phyloP scores from a whole-genome alignment of 1,140 invertebrate genomes.

The Drosophila equinoxialis region DNA sequence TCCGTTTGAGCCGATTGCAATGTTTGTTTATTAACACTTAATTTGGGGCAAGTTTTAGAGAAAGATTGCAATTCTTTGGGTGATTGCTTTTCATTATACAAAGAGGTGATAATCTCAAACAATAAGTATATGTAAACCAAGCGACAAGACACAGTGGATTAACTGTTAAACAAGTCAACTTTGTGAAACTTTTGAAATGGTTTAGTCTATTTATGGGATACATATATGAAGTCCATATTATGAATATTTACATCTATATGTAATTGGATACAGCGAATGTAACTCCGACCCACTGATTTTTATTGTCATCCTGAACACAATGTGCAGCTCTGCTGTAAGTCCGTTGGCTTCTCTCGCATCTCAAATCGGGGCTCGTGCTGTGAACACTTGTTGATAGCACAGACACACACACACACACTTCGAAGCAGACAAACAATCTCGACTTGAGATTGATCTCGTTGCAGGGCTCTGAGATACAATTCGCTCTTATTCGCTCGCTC shows the following conservation, averaged over 20 bases:
- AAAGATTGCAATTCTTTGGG: neutral
- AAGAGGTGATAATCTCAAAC: neutral
- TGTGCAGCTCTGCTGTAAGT: conserved; percentile 34
- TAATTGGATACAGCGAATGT: neutral
- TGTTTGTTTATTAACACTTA: neutral
- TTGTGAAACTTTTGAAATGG: too few relatives aligned
- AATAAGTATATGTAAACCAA: neutral
- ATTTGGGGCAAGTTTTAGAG: neutral
- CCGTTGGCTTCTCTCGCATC: conserved; percentile 28
- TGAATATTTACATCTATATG: too few relatives aligned
- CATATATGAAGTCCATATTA: too few relatives aligned
- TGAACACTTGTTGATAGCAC: conserved; percentile 15
- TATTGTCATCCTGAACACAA: conserved; percentile 15
- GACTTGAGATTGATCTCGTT: conserved; percentile 58
- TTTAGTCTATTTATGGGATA: too few relatives aligned
- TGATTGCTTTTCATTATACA: neutral
- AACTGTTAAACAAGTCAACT: neutral
- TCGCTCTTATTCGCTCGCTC: neutral
- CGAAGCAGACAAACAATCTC: conserved; percentile 31
- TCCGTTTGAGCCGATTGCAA: neutral
- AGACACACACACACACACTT: neutral
- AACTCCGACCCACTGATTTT: neutral
- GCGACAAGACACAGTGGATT: neutral
- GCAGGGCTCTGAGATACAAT: conserved; percentile 44
- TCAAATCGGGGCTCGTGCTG: conserved; percentile 25